Percentiles rank a stretch among this genome's conserved stretches.
These are phyloP conservation scores for Microctonus brassicae DNA, from an alignment of 2,888 invertebrate genomes.

Conservation along the genomic window DNA sequence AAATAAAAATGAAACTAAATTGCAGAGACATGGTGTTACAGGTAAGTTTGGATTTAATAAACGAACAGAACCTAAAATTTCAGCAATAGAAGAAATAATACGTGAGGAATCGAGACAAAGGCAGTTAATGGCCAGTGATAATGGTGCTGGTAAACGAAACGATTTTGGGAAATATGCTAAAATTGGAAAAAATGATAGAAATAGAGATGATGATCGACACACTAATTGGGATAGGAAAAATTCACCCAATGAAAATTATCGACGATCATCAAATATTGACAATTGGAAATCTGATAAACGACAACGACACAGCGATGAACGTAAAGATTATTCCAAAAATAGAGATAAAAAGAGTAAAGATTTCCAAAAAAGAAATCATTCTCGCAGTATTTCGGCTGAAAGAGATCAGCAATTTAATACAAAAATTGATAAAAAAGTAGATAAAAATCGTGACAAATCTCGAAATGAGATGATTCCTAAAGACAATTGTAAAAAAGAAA, in stretches of 20 bases:
- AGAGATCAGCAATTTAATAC: constrained; percentile 37
- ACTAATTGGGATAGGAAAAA: constrained; percentile 7
- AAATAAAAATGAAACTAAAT: neutral
- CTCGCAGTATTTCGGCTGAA: constrained; percentile 34
- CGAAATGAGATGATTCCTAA: constrained; percentile 12
- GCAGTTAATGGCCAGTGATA: constrained; percentile 50
- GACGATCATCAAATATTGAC: neutral
- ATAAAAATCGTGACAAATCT: constrained; percentile 27
- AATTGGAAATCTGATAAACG: neutral
- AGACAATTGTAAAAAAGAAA: constrained; percentile 29
- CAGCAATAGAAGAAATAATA: constrained; percentile 67
- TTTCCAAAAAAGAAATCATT: too few species aligned
- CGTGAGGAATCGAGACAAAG: constrained; percentile 63
- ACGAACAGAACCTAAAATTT: constrained; percentile 59
- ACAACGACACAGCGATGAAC: constrained; percentile 50
- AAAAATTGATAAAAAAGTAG: constrained; percentile 25
- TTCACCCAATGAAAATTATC: neutral
- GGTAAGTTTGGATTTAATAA: constrained; percentile 40
- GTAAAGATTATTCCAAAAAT: constrained; percentile 47
- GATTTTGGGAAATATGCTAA: neutral
- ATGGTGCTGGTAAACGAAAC: neutral
- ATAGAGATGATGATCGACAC: constrained; percentile 2
- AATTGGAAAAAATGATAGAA: neutral
- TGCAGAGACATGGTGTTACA: neutral
- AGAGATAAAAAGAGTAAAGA: constrained; percentile 41